phyloP scores from a whole-genome alignment of 2,888 invertebrate genomes.

The Synergus umbraculus region DNA sequence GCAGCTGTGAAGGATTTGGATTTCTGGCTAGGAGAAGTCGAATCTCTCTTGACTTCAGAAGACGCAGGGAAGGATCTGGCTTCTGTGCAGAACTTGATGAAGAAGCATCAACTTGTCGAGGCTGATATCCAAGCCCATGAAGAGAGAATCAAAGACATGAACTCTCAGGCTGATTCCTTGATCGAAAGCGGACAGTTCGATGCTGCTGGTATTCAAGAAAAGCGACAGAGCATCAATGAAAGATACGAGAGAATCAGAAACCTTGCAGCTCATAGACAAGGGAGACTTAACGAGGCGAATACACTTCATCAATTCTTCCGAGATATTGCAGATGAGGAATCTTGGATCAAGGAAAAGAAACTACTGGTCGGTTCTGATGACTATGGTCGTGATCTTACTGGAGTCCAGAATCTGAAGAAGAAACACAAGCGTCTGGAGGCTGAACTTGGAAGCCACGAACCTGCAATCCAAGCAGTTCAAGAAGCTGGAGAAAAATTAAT shows the following conservation, averaged over 20 bases:
- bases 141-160: conserved; percentile 96
- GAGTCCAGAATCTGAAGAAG: conserved; percentile 98
- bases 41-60: conserved; percentile 95
- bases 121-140: conserved; percentile 98
- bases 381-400: conserved; percentile 98
- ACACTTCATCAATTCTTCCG: conserved; percentile 99
- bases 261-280: conserved; percentile 94
- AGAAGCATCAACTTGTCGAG: conserved; percentile 98
- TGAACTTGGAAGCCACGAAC: conserved; percentile 98
- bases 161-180: conserved; percentile 95
- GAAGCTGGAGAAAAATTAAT: conserved; percentile 94
- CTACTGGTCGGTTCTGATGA: conserved; percentile 98
- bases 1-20: conserved; percentile 99
- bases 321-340: conserved; percentile 99
- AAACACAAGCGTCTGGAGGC: conserved; percentile 99
- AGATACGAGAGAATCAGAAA: conserved; percentile 96
- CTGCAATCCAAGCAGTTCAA: conserved; percentile 95
- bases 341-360: conserved; percentile 99
- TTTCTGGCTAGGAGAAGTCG: conserved; percentile 99
- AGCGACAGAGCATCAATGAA: conserved; percentile 96
- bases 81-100: conserved; percentile 98
- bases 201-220: conserved; percentile 95
- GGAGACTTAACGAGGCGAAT: conserved; percentile 95
- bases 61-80: conserved; percentile 99
- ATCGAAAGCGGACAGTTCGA: conserved; percentile 99